Evolutionary conservation across 2,888 invertebrate genomes (phyloP).

Genomic region (Cantharis lateralis): DNA sequence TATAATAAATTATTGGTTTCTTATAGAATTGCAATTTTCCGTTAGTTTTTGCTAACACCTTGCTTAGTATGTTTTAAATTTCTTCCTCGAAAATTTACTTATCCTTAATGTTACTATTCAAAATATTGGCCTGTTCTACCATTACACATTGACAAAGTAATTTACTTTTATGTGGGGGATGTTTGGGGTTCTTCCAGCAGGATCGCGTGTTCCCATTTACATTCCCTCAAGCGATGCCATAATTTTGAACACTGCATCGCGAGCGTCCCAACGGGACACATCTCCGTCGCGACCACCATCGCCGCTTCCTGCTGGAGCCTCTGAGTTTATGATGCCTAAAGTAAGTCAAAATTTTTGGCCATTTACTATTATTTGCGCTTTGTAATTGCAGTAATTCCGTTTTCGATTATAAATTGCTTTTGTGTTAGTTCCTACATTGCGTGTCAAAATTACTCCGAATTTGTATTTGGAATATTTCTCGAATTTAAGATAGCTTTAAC

Average conservation of each 20-base stretch:
- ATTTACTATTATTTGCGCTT: not conserved
- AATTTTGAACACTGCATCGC: slow-evolving; percentile 43
- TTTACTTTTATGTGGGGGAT: slow-evolving; percentile 36
- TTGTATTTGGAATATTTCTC: too few species aligned
- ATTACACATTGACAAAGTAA: slow-evolving; percentile 19
- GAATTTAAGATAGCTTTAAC: not conserved
- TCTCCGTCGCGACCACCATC: slow-evolving; percentile 45
- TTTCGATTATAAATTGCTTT: not conserved
- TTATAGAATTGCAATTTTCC: not conserved
- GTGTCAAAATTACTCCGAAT: too few species aligned
- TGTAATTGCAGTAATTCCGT: not conserved
- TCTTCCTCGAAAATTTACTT: not conserved
- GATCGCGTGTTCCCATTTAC: slow-evolving; percentile 54
- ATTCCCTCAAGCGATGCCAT: slow-evolving; percentile 43
- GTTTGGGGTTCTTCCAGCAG: slow-evolving; percentile 46
- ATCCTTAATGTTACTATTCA: not conserved
- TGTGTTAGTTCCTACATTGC: not conserved
- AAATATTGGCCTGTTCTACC: not conserved
- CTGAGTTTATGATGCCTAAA: slow-evolving; percentile 38
- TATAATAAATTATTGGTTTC: slow-evolving; percentile 5
- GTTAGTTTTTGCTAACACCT: not conserved
- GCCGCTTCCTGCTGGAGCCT: slow-evolving; percentile 41
- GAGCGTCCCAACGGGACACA: slow-evolving; percentile 44
- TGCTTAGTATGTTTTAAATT: not conserved
- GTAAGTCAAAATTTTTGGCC: slow-evolving; percentile 35